Conservation (phyloP, 2,888 invertebrate species). For the Dicranocentrus wangi region DNA sequence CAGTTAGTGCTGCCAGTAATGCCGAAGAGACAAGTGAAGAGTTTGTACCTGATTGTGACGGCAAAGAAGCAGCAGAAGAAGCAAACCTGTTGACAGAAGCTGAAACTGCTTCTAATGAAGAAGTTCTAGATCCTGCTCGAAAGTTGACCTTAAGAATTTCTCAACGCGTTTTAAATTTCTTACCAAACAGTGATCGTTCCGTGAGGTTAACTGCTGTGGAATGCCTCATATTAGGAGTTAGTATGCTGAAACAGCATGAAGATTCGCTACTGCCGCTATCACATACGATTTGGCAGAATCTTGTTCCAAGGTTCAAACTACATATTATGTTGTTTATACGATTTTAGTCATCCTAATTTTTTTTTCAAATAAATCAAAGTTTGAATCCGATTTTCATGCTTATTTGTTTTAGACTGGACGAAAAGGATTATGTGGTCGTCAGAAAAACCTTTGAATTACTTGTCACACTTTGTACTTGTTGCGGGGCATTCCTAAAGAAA, state of each 20-base stretch:
- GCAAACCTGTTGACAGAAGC: background rate
- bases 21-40: no score
- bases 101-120: constrained; percentile 13
- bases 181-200: constrained; percentile 58
- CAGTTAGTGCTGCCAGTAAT: no score
- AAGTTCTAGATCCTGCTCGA: constrained; percentile 44
- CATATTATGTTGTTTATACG: no score
- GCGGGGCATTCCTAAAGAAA: constrained; percentile 69
- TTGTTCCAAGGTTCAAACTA: constrained; percentile 67
- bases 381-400: no score
- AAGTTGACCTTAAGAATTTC: constrained; percentile 64
- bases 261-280: constrained; percentile 68
- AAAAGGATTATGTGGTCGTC: constrained; percentile 69
- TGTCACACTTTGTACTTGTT: constrained; percentile 46
- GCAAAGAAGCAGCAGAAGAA: constrained; percentile 21
- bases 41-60: background rate
- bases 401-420: constrained; percentile 61
- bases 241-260: constrained; percentile 59
- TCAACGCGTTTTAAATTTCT: constrained; percentile 67
- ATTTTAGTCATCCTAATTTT: no score
- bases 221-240: constrained; percentile 66
- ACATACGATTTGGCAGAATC: constrained; percentile 70
- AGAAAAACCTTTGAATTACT: constrained; percentile 71
- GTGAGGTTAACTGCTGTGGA: constrained; percentile 67
- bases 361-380: no score